Base-by-base conservation (phyloP, 2,113 vertebrate species). In the Pluvianellus socialis region DNA sequence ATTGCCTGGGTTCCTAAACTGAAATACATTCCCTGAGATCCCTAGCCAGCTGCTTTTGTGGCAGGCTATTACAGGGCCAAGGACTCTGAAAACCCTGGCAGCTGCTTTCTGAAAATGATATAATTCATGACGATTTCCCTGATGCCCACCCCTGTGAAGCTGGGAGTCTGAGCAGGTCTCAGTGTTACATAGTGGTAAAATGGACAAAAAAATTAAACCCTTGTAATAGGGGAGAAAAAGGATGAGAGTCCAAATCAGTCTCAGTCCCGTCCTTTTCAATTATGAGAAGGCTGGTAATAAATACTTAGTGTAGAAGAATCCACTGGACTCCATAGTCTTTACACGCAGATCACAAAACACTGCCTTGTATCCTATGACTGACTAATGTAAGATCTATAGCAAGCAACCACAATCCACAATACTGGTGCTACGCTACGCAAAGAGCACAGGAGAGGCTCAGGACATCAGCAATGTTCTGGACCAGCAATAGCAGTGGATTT, bases 1-100 rank as follows among this genome's bases (percentile, higher is more conserved):
- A 86, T 73, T 90, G 45, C 63, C 15, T 62, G 38, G 33, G 45
- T 82, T 95, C 74, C 77, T 93, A 83, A 93, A 73, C 14, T 55
- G 71, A 88, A 66, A 62, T 61, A 65, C 59, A 79, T 85, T 94
- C 84, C 88, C 87, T 24, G 22, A 73, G 63, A 85, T 93, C 67
- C 81, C 94, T 56, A 35, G 53, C 66, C 92, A 96, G 85, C 77
- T 96, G 87, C 74, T 90, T 85, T 76, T 91, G 77, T 79, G 85
- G 74, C 42, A 94, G 58, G 32, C 58, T 90, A 30, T 85, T 90
- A 87, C 32, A 90, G 45, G 35, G 67, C 75, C 71, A 92, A 88
- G 62, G 79, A 71, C 67, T 80, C 52, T 33, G 56, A 52, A 91
- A 95, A 84, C 53, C 44, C 47, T 55, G 77, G 62, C 49, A 92